Conservation (phyloP, 2,113 vertebrate genomes). For the Istiophorus platypterus region DNA sequence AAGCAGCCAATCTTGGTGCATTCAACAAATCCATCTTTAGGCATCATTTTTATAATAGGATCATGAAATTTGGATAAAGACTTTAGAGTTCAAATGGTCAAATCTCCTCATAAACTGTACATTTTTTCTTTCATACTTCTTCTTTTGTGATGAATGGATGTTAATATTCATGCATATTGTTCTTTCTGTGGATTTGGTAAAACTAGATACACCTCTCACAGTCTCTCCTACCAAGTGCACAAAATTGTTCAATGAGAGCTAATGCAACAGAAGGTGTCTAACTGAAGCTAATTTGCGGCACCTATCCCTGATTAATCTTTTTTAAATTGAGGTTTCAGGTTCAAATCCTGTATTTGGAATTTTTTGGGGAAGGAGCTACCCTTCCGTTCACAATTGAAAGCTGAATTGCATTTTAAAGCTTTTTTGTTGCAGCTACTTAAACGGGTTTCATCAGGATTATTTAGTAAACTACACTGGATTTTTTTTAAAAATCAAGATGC, state of each 20-base stretch:
- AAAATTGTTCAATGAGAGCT: background rate
- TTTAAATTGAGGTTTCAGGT: background rate
- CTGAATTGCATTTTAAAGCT: background rate
- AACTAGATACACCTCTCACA: constrained; percentile 14
- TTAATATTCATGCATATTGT: constrained; percentile 36
- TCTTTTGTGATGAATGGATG: constrained; percentile 5
- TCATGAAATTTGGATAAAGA: constrained; percentile 64
- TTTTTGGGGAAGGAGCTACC: background rate
- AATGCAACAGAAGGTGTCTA: background rate
- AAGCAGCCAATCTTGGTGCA: constrained; percentile 32
- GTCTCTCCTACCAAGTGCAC: background rate
- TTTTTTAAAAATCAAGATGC: background rate
- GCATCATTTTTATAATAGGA: constrained; percentile 70
- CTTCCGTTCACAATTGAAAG: background rate
- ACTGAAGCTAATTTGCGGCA: background rate
- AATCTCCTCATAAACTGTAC: constrained; percentile 34
- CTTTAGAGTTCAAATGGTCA: constrained; percentile 69
- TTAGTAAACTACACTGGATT: background rate
- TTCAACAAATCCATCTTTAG: constrained; percentile 50
- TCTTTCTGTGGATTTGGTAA: constrained; percentile 19
- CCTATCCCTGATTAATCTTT: background rate
- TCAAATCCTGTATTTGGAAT: background rate
- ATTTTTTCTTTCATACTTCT: constrained; percentile 1
- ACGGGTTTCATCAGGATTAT: background rate
- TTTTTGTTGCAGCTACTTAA: background rate